Base-by-base conservation (phyloP, 1,140 invertebrate species). In the Paralvinella palmiformis region DNA sequence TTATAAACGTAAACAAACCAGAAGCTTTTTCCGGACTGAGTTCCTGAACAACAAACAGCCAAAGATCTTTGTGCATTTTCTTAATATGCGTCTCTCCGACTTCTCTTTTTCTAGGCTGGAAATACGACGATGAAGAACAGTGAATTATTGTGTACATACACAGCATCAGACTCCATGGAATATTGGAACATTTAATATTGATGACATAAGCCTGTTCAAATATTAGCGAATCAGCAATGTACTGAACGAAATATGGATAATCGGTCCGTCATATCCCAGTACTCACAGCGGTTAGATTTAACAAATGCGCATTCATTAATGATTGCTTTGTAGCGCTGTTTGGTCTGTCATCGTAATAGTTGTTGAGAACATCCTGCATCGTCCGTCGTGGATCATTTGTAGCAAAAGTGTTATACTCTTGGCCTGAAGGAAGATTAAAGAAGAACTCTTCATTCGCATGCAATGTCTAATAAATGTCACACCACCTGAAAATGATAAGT, bases 61-160 rank as follows among this genome's bases (percentile, higher is more conserved):
- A 68, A 2, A 80, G 62, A 56, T 71, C 72, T 60, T 64, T 63
- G 48, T 76, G 64, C 70, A 80, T 75, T 55, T 75, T 56, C 48
- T 71, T 73, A 22, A 79, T 73, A 60, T 73, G 71, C 10, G 78
- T 80, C 33, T 79, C 74, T 6, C 70, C 75, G 50, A 74, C 72
- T 29, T 73, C 45, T 58, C 74, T 72, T n/a, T 50, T 13, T 5
- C 33, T 22, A n/a, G 62, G 62, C 68, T 69, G 59, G 6, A 62
- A 58, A 32, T 10, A 53, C 7, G 10, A 13, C 37, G 10, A 41
- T 41, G n/a, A 41, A 41, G n/a, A n/a, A n/a, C n/a, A n/a, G n/a
- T n/a, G n/a, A n/a, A n/a, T n/a, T n/a, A n/a, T n/a, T n/a, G n/a
- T n/a, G n/a, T n/a, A n/a, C n/a, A n/a, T n/a, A n/a, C n/a, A n/a